phyloP scores from a whole-genome alignment of 2,797 vertebrate genomes.

The Falco naumanni region DNA sequence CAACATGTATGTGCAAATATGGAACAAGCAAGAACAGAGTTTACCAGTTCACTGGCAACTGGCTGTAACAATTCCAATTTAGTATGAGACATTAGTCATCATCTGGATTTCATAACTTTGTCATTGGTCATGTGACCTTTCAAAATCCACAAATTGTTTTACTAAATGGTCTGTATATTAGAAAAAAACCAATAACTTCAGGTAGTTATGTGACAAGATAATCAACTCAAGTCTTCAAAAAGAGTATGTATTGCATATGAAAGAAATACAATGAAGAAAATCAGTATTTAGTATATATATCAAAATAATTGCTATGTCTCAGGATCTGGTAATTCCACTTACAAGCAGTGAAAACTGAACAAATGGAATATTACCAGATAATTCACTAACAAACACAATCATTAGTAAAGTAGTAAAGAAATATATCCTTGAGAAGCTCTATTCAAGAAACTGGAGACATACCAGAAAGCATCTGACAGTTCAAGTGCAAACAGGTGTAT shows the following conservation, averaged over 20 bases:
- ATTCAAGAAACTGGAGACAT: not conserved
- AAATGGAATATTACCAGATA: not conserved
- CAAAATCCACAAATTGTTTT: not conserved
- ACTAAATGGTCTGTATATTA: not conserved
- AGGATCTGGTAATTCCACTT: not conserved
- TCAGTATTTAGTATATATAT: not conserved
- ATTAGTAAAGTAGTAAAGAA: not conserved
- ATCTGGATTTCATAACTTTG: not conserved
- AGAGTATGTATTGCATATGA: not conserved
- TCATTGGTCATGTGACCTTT: not conserved
- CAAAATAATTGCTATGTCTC: not conserved
- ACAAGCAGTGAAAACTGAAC: not conserved
- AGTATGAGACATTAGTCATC: not conserved
- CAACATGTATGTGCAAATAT: not conserved
- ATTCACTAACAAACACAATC: not conserved
- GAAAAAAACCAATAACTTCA: not conserved
- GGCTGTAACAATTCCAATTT: not conserved
- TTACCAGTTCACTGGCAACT: not conserved
- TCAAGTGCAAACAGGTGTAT: not conserved
- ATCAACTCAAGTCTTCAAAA: not conserved
- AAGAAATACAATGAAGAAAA: not conserved
- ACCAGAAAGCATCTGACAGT: not conserved
- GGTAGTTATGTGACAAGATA: not conserved
- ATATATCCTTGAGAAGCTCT: not conserved
- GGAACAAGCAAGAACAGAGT: not conserved